Evolutionary conservation across 2,113 vertebrate genomes (phyloP).

Genomic region (Spea bombifrons): DNA sequence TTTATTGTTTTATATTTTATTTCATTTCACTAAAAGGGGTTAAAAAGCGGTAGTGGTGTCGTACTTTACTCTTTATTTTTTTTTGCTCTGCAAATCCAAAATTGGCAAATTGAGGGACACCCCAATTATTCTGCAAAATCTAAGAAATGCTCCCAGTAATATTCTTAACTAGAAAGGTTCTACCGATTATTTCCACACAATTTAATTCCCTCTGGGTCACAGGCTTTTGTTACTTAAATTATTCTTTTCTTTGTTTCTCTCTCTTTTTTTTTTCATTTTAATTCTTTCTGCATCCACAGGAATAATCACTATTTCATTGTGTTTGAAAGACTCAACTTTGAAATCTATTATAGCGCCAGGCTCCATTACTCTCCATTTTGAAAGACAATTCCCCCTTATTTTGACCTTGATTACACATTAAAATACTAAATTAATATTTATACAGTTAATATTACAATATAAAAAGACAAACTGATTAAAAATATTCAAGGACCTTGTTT

Average conservation of each 20-base stretch:
- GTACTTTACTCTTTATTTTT: too few species aligned
- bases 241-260: conserved; percentile 47
- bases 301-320: conserved; percentile 41
- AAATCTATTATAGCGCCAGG: conserved; percentile 52
- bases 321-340: conserved; percentile 49
- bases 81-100: conserved; percentile 36
- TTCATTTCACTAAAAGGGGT: too few species aligned
- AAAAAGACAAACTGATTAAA: neutral
- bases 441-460: conserved; percentile 33
- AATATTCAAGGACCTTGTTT: conserved; percentile 13
- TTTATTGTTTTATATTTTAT: too few species aligned
- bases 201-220: conserved; percentile 47
- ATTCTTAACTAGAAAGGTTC: conserved; percentile 43
- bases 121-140: conserved; percentile 42
- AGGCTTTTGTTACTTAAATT: conserved; percentile 53
- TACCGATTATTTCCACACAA: conserved; percentile 39
- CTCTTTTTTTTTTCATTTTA: conserved; percentile 42
- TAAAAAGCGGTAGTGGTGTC: too few species aligned
- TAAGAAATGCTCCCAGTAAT: conserved; percentile 9
- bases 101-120: conserved; percentile 43
- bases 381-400: conserved; percentile 40
- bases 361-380: conserved; percentile 34
- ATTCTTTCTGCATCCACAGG: conserved; percentile 49
- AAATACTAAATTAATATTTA: conserved; percentile 42
- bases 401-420: conserved; percentile 43